Evolutionary conservation across 2,797 vertebrate species (phyloP).

Genomic region (Helarctos malayanus): DNA sequence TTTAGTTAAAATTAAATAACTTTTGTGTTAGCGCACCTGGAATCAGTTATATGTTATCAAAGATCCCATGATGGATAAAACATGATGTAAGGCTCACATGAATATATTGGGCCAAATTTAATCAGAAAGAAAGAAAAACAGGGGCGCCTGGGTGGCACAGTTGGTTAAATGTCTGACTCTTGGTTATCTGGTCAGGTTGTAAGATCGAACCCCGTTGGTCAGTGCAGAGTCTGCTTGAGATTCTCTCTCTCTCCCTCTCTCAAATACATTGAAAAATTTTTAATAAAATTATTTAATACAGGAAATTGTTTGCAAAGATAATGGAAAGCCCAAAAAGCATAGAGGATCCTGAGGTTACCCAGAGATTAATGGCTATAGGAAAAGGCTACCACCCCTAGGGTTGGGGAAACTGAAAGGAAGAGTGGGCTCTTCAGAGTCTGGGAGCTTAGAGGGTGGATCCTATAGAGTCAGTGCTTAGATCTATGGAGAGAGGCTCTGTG

Average conservation of each 20-base stretch:
- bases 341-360: background rate
- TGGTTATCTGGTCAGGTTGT: background rate
- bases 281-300: background rate
- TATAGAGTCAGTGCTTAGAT: background rate
- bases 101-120: background rate
- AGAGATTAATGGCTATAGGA: background rate
- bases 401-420: background rate
- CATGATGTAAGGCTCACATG: background rate
- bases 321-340: background rate
- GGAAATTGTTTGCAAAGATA: background rate
- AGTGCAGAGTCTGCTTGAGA: background rate
- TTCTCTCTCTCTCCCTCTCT: background rate
- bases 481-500: background rate
- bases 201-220: background rate
- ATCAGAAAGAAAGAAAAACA: background rate
- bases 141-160: background rate
- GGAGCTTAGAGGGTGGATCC: too few species aligned
- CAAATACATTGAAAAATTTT: background rate
- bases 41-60: background rate
- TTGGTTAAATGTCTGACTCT: background rate
- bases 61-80: background rate
- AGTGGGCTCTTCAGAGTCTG: background rate
- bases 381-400: background rate
- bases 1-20: background rate
- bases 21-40: background rate